A percentile compares a stretch with the other conserved stretches of the same genome.
These are phyloP conservation scores for Metridium senile DNA, from an alignment of 92 coral and sea anemone genomes.

Conservation along the genomic window DNA sequence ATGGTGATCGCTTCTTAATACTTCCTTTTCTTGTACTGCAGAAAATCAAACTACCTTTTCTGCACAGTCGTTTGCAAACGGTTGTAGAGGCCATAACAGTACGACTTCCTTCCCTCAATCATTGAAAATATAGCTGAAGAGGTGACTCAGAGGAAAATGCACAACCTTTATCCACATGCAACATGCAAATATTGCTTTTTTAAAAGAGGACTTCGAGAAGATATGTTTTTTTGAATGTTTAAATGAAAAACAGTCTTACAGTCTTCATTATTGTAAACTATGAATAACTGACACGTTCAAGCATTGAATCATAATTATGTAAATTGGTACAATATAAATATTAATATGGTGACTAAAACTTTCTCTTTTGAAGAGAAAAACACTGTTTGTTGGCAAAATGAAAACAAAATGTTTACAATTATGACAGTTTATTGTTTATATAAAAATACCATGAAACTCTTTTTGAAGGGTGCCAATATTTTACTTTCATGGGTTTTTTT, in stretches of 20 bases:
- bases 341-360: neutral
- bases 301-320: neutral
- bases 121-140: slow-evolving; percentile 7
- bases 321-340: neutral
- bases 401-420: neutral
- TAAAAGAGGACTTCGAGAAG: neutral
- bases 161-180: neutral
- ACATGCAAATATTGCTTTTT: neutral
- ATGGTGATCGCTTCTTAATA: slow-evolving; percentile 22
- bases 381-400: neutral
- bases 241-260: neutral
- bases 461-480: neutral
- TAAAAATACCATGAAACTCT: neutral
- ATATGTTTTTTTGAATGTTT: neutral
- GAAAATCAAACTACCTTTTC: slow-evolving; percentile 23
- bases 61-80: slow-evolving; percentile 20
- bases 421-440: neutral
- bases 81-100: slow-evolving; percentile 21
- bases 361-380: neutral
- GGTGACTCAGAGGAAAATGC: neutral
- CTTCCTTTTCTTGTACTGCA: slow-evolving; percentile 19
- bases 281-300: neutral
- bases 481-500: neutral
- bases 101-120: slow-evolving; percentile 13
- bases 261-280: neutral